Evolutionary conservation across 2,888 invertebrate species (phyloP), one percentile per base, ranked within the genome.

Genomic region (Eutolmus rufibarbis): DNA sequence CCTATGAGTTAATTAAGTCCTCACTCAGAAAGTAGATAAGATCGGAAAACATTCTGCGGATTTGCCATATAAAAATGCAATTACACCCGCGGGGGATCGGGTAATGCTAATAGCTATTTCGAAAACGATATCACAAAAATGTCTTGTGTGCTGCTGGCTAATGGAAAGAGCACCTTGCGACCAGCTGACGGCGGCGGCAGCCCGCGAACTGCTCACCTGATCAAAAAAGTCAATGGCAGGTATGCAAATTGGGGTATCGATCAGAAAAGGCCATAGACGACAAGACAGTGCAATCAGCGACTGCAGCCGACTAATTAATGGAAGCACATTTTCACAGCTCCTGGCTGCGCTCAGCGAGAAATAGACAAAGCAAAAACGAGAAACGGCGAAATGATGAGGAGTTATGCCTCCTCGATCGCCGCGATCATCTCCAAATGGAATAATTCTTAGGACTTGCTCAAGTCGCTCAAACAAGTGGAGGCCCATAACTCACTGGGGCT

Each of bases 291-390:
- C 57, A 66, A 86, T 78, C 78, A 51, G 37, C 56, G 37, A 74
- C 12, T 23, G 76, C 43, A 77, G 78, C 23, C 78, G 77, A 74
- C 86, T 88, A 86, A 88, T 86, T 86, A 88, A 79, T 74, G 31
- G 81, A 79, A 82, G 66, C 82, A 81, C 86, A 87, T 88, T 77
- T 87, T 87, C 81, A 76, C 81, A 76, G 86, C 81, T 78, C 46
- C 40, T 14, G 37, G 40, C 19, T 40, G 23, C 19, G 40, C 37
- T 40, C 12, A 12, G 40, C 40, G 40, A 84, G n/a, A 34, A 46
- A 46, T 46, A 46, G 28, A 84, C 5, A 84, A 51, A 19, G 56
- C 31, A 56, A 84, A 66, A 84, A 84, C 34, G 23, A 7, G 7
- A 19, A 51, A 16, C 9, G 46, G 28, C 43, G 51, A 79, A 79